Percentiles rank a stretch among this genome's conserved stretches.
Conservation (phyloP, 1,140 invertebrate genomes). For the Asobara japonica region DNA sequence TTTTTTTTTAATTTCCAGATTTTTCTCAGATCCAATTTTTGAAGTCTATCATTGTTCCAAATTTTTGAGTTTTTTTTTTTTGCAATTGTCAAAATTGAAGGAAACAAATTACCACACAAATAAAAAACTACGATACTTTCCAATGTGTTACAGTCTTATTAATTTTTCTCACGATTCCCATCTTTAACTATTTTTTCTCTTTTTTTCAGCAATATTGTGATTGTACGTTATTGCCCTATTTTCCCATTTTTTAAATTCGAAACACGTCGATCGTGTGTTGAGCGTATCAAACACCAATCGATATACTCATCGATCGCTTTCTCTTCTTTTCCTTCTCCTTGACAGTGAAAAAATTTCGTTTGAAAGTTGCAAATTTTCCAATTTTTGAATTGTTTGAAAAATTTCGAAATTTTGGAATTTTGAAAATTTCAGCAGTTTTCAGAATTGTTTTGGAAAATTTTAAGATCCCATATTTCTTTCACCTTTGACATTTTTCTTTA, state of each 20-base stretch:
- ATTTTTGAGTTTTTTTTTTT: background rate
- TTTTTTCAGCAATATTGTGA: constrained; percentile 14
- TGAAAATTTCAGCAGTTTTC: too few relatives aligned
- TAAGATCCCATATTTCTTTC: too few relatives aligned
- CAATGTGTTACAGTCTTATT: constrained; percentile 63
- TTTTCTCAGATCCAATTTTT: too few relatives aligned
- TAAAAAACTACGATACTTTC: constrained; percentile 53
- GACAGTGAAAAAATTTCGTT: too few relatives aligned
- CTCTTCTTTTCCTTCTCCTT: too few relatives aligned
- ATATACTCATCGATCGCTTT: background rate
- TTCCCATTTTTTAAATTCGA: background rate
- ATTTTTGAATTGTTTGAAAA: too few relatives aligned
- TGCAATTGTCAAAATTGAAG: too few relatives aligned
- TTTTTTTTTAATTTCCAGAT: too few relatives aligned
- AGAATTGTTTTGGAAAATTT: too few relatives aligned
- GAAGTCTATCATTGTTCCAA: background rate
- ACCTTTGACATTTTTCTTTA: too few relatives aligned
- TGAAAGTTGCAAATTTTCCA: too few relatives aligned
- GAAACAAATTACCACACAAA: background rate
- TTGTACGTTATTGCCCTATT: background rate
- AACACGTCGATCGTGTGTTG: background rate
- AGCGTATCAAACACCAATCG: background rate
- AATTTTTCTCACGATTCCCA: constrained; percentile 38
- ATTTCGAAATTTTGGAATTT: too few relatives aligned
- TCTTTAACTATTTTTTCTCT: constrained; percentile 45